Percentiles rank a stretch among this genome's conserved stretches.
Evolutionary conservation across 1,140 invertebrate genomes (phyloP).

Genomic region (Ylistrum balloti): DNA sequence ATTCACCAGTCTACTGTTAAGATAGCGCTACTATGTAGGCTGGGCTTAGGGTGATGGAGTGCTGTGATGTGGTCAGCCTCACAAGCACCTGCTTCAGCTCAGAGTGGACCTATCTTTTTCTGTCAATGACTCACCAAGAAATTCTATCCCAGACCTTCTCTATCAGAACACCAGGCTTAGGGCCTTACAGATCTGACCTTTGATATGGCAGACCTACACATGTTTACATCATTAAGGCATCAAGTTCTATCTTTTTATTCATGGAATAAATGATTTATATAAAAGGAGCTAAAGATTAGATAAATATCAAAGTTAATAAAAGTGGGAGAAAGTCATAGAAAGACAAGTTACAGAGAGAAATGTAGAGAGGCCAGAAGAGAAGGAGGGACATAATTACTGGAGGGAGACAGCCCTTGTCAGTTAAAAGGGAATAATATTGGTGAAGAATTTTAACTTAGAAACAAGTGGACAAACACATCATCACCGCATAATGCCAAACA

Average conservation of each 20-base stretch:
- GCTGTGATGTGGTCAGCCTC: conserved; percentile 23
- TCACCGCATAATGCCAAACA: neutral
- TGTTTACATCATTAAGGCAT: neutral
- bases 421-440: too few relatives aligned
- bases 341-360: too few relatives aligned
- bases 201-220: neutral
- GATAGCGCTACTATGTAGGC: neutral
- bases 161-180: neutral
- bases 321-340: too few relatives aligned
- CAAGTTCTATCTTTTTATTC: neutral
- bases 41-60: neutral
- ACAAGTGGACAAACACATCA: neutral
- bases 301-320: neutral
- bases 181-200: neutral
- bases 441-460: too few relatives aligned
- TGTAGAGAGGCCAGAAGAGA: neutral
- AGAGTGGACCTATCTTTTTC: neutral
- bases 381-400: neutral
- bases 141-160: neutral
- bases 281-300: neutral
- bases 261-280: conserved; percentile 4
- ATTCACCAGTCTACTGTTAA: neutral
- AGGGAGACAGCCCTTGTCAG: neutral
- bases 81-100: neutral
- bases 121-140: conserved; percentile 23